Evolutionary conservation across 2,888 invertebrate species (phyloP).

Genomic region (Epistrophella euchroma): DNA sequence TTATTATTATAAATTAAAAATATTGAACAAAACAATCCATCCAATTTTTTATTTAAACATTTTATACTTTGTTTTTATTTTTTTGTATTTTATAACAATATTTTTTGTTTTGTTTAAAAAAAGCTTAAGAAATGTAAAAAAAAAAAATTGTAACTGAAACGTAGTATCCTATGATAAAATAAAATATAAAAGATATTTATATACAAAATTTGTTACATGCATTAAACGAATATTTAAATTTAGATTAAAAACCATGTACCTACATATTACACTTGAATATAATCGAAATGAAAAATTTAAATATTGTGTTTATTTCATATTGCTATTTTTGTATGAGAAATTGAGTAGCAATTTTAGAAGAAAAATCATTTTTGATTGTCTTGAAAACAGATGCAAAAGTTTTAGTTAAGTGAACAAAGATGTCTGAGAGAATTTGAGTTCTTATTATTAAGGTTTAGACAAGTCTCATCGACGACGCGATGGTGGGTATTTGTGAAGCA

Average conservation of each 20-base stretch:
- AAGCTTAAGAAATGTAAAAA: slow-evolving; percentile 54
- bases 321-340: no score
- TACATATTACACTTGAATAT: slow-evolving; percentile 60
- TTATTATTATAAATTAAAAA: slow-evolving; percentile 49
- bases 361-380: no score
- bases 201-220: slow-evolving; percentile 70
- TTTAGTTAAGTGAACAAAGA: no score
- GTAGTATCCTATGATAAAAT: slow-evolving; percentile 32
- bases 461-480: no score
- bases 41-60: slow-evolving; percentile 58
- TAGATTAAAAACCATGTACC: slow-evolving; percentile 64
- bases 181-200: slow-evolving; percentile 54
- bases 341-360: no score
- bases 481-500: no score
- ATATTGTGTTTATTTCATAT: slow-evolving; percentile 2
- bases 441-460: no score
- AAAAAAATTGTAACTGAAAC: slow-evolving; percentile 29
- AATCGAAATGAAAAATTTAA: slow-evolving; percentile 55
- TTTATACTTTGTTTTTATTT: slow-evolving; percentile 38
- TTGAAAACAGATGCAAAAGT: no score
- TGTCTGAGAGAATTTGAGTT: no score
- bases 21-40: slow-evolving; percentile 57
- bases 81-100: slow-evolving; percentile 22
- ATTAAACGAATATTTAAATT: slow-evolving; percentile 67
- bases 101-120: slow-evolving; percentile 46